Conservation (phyloP, 35 echinoderm and acorn worm genomes). For the Apostichopus japonicus region DNA sequence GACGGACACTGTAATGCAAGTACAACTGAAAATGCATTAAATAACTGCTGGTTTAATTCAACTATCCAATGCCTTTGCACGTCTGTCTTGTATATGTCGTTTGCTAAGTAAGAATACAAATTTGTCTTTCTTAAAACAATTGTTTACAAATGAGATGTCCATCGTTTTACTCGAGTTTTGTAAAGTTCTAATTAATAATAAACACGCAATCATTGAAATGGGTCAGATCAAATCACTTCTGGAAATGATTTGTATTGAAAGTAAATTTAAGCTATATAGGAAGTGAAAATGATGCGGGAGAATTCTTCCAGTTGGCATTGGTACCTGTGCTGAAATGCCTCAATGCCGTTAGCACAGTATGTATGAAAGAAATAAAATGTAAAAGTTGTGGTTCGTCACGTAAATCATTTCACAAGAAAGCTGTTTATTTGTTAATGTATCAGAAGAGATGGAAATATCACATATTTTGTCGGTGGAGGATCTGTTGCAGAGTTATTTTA, state of each 20-base stretch:
- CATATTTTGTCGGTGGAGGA: neutral
- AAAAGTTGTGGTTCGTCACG: neutral
- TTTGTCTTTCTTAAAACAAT: neutral
- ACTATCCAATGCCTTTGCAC: neutral
- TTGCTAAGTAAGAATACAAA: neutral
- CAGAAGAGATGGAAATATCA: neutral
- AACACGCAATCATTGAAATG: neutral
- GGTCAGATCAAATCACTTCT: neutral
- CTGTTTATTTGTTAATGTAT: neutral
- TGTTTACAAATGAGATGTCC: neutral
- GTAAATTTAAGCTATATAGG: neutral
- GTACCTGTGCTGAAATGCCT: neutral
- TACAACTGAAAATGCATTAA: neutral
- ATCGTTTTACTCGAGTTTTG: neutral
- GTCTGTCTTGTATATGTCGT: neutral
- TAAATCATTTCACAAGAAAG: neutral
- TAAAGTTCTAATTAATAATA: neutral
- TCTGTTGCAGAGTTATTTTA: neutral
- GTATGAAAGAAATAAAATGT: neutral
- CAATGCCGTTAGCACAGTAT: neutral
- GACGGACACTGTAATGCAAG: neutral
- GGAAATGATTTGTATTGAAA: neutral
- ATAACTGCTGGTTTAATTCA: conserved; percentile 25
- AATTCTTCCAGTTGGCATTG: neutral
- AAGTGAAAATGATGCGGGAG: neutral